Evolutionary conservation across 2,888 invertebrate genomes (phyloP), one percentile per base, ranked within the genome.

Genomic region (Caenorhabditis sp.): DNA sequence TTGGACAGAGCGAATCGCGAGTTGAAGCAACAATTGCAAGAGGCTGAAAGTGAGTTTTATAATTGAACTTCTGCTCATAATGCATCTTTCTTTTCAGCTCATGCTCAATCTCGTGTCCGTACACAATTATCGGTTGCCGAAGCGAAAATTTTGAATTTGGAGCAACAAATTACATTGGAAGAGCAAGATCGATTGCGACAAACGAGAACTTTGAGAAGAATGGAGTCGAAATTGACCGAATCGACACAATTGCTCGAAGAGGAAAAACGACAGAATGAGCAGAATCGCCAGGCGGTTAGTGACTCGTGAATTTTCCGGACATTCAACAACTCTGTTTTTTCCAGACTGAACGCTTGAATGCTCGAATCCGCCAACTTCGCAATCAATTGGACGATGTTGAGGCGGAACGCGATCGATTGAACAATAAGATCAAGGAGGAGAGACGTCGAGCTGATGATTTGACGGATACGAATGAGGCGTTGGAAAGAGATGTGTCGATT

Each of bases 1-100:
- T 91, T 97, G 64, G 97, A 97, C 89, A 91, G 96, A 27, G 67
- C 70, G 5, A 71, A 66, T 60, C 67, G 69, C 14, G 77, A 71
- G 21, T 49, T 80, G 60, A 71, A 66, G 21, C 67, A 72, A 59
- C 75, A 75, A 43, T 57, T 73, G 21, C 54, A 59, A 1, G 73
- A 73, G 25, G 73, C 70, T n/a, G 76, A 77, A 56, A 60, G 76
- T 76, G 12, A 53, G 64, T 54, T n/a, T n/a, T n/a, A n/a, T n/a
- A n/a, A n/a, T n/a, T 50, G 31, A n/a, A 25, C 1, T 17, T 62
- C 10, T n/a, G n/a, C n/a, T n/a, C n/a, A n/a, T 38, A n/a, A 1
- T 27, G n/a, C 10, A 8, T 10, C 31, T 54, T 63, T 31, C 23
- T 27, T 67, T 71, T 21, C 53, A 74, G 69, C 59, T 26, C 60